phyloP scores from a whole-genome alignment of 2,888 invertebrate species.

The Imbricaverruca yamaguchii region DNA sequence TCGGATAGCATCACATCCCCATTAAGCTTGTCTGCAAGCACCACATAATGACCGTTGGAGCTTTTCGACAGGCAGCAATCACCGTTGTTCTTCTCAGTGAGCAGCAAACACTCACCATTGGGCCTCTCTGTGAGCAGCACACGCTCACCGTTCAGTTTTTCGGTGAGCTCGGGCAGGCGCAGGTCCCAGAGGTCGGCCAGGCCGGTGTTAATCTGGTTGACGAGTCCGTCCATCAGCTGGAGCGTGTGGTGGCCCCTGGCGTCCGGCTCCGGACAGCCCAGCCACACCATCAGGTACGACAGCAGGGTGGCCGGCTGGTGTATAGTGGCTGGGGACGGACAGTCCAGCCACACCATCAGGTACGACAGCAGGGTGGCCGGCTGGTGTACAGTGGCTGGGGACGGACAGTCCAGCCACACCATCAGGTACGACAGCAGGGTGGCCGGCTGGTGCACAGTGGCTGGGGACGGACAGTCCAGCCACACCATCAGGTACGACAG shows the following conservation, averaged over 20 bases:
- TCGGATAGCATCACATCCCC: too few relatives aligned
- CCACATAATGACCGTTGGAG: too few relatives aligned
- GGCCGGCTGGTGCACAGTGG: too few relatives aligned
- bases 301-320: conserved; percentile 18
- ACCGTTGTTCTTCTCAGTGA: too few relatives aligned
- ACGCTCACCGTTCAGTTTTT: background rate
- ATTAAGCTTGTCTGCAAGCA: too few relatives aligned
- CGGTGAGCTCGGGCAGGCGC: background rate
- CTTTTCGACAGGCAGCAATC: too few relatives aligned
- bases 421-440: too few relatives aligned
- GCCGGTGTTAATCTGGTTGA: background rate
- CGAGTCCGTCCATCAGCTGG: conserved; percentile 13
- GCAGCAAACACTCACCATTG: too few relatives aligned
- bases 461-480: too few relatives aligned
- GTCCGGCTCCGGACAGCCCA: conserved; percentile 2
- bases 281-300: conserved; percentile 10
- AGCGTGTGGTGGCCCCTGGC: background rate
- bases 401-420: too few relatives aligned
- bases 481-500: too few relatives aligned
- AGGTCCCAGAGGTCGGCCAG: conserved; percentile 19
- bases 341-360: background rate
- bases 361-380: background rate
- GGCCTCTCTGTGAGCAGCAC: too few relatives aligned
- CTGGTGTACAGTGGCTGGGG: background rate
- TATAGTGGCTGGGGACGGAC: background rate